Percentiles rank a stretch among this genome's conserved stretches.
Evolutionary conservation across 1,140 invertebrate genomes (phyloP).

Genomic region (Chymomyza costata): DNA sequence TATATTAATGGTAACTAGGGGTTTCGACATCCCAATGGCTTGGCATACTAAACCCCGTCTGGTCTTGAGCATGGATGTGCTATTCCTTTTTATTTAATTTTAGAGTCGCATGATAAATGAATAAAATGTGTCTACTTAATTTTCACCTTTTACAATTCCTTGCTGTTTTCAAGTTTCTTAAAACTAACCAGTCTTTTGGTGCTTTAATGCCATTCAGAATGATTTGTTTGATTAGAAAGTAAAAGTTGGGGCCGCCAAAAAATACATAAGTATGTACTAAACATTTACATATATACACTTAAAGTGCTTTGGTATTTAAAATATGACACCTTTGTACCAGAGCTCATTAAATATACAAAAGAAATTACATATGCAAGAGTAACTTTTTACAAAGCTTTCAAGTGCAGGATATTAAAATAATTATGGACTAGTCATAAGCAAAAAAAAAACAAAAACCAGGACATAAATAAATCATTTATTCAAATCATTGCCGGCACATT

Average conservation of each 20-base stretch:
- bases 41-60: conserved; percentile 24
- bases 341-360: conserved; percentile 30
- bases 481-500: conserved; percentile 37
- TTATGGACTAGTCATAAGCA: conserved; percentile 34
- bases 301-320: conserved; percentile 29
- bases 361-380: conserved; percentile 13
- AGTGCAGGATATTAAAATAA: conserved; percentile 44
- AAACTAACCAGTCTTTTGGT: too few relatives aligned
- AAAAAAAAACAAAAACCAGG: not conserved
- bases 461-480: conserved; percentile 46
- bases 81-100: too few relatives aligned
- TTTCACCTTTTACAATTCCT: too few relatives aligned
- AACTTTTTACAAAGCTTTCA: conserved; percentile 18
- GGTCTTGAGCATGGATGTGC: not conserved
- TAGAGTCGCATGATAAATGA: too few relatives aligned
- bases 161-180: too few relatives aligned
- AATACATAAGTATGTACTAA: too few relatives aligned
- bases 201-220: too few relatives aligned
- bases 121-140: too few relatives aligned
- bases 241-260: too few relatives aligned
- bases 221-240: too few relatives aligned
- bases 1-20: too few relatives aligned
- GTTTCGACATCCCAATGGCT: conserved; percentile 13
- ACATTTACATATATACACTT: not conserved
- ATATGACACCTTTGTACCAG: conserved; percentile 9